Evolutionary conservation across 2,797 vertebrate species (phyloP).

Genomic region (Luscinia megarhynchos): DNA sequence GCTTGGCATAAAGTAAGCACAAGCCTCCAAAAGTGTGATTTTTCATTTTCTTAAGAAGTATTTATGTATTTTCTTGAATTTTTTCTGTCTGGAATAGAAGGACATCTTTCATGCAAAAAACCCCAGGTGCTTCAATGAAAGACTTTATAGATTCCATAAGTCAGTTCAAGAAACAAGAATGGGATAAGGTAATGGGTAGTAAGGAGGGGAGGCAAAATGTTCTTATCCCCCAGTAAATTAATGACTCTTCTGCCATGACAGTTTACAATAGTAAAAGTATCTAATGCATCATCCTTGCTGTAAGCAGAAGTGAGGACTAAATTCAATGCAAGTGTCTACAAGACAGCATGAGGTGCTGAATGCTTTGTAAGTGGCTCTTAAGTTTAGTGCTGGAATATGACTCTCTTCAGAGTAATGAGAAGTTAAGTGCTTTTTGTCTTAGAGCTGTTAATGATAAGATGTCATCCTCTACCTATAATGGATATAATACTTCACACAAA

Average conservation of each 20-base stretch:
- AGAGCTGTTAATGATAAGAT: not conserved
- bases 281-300: not conserved
- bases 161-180: not conserved
- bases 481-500: not conserved
- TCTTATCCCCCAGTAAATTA: not conserved
- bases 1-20: not conserved
- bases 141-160: not conserved
- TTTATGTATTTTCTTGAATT: not conserved
- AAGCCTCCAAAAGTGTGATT: not conserved
- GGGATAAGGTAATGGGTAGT: not conserved
- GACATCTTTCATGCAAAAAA: not conserved
- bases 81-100: not conserved
- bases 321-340: not conserved
- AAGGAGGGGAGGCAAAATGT: not conserved
- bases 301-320: not conserved
- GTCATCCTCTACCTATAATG: not conserved
- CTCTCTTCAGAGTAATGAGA: not conserved
- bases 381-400: not conserved
- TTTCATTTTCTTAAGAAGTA: not conserved
- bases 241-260: not conserved
- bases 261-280: not conserved
- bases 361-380: not conserved
- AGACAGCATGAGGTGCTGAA: not conserved
- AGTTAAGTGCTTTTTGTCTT: conserved; percentile 17
- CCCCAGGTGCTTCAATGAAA: not conserved